Percentiles rank a stretch among this genome's conserved stretches.
phyloP scores from a whole-genome alignment of 2,888 invertebrate species.

The Camptogramma bilineatum region DNA sequence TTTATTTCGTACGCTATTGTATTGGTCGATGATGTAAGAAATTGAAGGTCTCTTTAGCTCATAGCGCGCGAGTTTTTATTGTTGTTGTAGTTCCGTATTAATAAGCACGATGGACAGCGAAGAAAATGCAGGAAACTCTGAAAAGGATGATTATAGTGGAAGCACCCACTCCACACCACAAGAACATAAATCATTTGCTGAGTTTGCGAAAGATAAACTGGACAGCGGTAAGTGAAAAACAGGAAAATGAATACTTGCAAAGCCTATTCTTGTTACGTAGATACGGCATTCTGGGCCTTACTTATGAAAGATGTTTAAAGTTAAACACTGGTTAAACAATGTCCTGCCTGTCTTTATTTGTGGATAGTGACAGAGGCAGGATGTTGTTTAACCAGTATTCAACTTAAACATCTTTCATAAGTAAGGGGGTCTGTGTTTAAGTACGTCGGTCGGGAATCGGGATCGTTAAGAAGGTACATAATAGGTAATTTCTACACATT shows the following conservation, averaged over 20 bases:
- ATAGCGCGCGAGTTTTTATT: conserved; percentile 60
- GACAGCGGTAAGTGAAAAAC: conserved; percentile 71
- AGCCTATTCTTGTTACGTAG: no score
- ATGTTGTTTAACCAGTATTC: no score
- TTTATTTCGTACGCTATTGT: conserved; percentile 53
- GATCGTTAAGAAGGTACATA: no score
- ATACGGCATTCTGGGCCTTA: no score
- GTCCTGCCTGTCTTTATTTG: no score
- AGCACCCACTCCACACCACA: conserved; percentile 79
- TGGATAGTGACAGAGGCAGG: no score
- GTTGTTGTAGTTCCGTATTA: conserved; percentile 47
- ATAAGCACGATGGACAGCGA: conserved; percentile 69
- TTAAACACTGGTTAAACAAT: no score
- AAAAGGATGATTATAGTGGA: conserved; percentile 74
- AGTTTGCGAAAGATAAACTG: conserved; percentile 80
- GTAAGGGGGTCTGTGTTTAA: no score
- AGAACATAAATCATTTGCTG: conserved; percentile 79
- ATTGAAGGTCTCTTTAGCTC: conserved; percentile 62
- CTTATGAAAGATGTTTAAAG: no score
- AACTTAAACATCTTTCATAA: no score
- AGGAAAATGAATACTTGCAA: background rate
- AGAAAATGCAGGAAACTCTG: conserved; percentile 64
- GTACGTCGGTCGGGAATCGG: no score
- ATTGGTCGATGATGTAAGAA: conserved; percentile 84
- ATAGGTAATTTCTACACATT: no score